Base-by-base conservation (phyloP, 2,113 vertebrate genomes). In the Furnarius figulus region DNA sequence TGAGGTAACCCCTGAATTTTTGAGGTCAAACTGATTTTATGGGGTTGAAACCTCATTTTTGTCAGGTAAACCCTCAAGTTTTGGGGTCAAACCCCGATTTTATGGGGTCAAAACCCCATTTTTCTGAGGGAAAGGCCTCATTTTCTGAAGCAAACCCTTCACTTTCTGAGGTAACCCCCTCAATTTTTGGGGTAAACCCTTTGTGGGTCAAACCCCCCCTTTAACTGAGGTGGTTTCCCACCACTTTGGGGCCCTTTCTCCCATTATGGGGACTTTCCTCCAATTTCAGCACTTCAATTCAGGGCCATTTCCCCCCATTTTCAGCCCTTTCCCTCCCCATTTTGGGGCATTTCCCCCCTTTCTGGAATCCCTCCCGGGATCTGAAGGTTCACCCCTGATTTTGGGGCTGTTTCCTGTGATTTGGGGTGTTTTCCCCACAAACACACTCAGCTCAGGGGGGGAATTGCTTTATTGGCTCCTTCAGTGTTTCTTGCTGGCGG, bases 361-460 rank as follows among this genome's bases (percentile, higher is more conserved):
- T 61, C 14, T 37, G n/a, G n/a, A 23, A 24, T 37, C n/a, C 56
- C 56, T 15, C 13, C 21, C 13, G 14, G n/a, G 14, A 24, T 25
- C 25, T 25, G 23, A 37, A 61, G 33, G 33, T 59, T 40, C 40
- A 11, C 35, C 20, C 21, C 3, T 3, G 2, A 33, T 35, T 75
- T 35, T 22, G 18, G 18, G 73, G 40, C 3, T 0, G 2, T 35
- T 74, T 74, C 3, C 8, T 23, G 39, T 6, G 0, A 4, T 56
- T 56, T 27, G 6, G 3, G 22, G 39, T 3, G 39, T 1, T 37
- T 58, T n/a, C 19, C 33, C 16, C 47, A 78, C 27, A 79, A 42
- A 65, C 37, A 52, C 33, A 47, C 73, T 37, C 4, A 13, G 6
- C 9, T 76, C 5, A 3, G 2, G 19, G 27, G 14, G 19, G 30